Base-by-base conservation (phyloP, 92 coral and sea anemone species). In the Montipora capitata region DNA sequence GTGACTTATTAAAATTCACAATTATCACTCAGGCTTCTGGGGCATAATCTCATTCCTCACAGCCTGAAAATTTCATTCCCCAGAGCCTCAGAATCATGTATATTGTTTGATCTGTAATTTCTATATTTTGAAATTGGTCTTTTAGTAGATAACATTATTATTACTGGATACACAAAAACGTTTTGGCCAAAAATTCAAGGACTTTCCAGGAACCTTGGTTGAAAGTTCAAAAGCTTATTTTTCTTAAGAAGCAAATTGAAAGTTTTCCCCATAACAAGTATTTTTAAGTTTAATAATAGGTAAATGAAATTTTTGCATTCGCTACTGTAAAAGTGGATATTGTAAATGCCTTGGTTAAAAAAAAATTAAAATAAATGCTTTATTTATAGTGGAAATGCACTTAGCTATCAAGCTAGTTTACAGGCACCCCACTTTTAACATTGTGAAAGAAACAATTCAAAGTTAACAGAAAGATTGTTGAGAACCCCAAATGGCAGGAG, bases 241-340 rank as follows among this genome's bases (percentile, higher is more conserved):
- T 61, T 56, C 66, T 61, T 61, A 61, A 61, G 66, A 61, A 61
- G 66, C 66, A 61, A 61, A 61, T 61, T 61, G 66, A 61, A 61
- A 61, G 66, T 14, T 61, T 61, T 61, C 66, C 66, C 66, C 66
- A 61, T 61, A 61, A 61, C 66, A 61, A 61, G 66, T 61, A 61
- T 61, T 61, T 61, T 61, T 61, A 61, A 61, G 66, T 61, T 61
- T n/a, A 61, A 61, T 61, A 61, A 61, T 61, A 61, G 66, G 66
- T 61, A 61, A 18, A 61, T 61, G 18, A 61, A 61, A 61, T 61
- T 61, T 61, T 61, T 61, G 66, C 66, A 61, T 61, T 61, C 35
- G 66, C 35, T 61, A 61, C 12, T 61, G 66, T n/a, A 61, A n/a
- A 61, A 61, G 66, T 61, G 12, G 51, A 45, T 61, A 61, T 7